These are phyloP conservation scores for Agrochola macilenta DNA, from an alignment of 2,888 invertebrate species.

Conservation along the genomic window DNA sequence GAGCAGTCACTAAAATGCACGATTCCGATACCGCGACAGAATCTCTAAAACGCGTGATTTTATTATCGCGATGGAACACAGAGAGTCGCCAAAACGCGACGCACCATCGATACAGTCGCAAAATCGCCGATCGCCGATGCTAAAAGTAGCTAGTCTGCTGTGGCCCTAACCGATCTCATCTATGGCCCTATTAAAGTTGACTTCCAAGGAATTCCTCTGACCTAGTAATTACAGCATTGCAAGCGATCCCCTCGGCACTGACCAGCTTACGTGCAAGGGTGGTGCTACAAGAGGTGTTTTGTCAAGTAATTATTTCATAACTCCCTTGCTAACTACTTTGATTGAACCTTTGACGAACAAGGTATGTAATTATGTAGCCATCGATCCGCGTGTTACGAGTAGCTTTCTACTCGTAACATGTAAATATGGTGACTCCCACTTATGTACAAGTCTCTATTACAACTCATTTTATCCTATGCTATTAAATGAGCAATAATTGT, in stretches of 20 bases:
- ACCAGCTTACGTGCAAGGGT: background rate
- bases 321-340: conserved; percentile 33
- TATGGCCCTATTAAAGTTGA: background rate
- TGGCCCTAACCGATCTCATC: background rate
- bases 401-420: background rate
- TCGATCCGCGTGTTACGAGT: background rate
- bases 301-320: conserved; percentile 18
- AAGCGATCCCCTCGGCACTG: background rate
- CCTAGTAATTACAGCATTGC: background rate
- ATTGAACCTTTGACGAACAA: conserved; percentile 35
- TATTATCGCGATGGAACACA: too few species aligned
- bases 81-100: too few species aligned
- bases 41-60: too few species aligned
- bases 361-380: conserved; percentile 34
- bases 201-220: background rate
- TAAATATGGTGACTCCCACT: conserved; percentile 1
- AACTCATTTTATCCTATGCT: background rate
- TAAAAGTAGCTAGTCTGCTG: too few species aligned
- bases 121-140: too few species aligned
- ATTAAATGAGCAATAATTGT: too few species aligned
- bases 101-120: too few species aligned
- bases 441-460: background rate
- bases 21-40: too few species aligned
- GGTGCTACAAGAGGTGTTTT: conserved; percentile 17
- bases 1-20: too few species aligned